A percentile compares a stretch with the other conserved stretches of the same genome.
phyloP scores from a whole-genome alignment of 1,140 invertebrate species.

The Bicyclus anynana region DNA sequence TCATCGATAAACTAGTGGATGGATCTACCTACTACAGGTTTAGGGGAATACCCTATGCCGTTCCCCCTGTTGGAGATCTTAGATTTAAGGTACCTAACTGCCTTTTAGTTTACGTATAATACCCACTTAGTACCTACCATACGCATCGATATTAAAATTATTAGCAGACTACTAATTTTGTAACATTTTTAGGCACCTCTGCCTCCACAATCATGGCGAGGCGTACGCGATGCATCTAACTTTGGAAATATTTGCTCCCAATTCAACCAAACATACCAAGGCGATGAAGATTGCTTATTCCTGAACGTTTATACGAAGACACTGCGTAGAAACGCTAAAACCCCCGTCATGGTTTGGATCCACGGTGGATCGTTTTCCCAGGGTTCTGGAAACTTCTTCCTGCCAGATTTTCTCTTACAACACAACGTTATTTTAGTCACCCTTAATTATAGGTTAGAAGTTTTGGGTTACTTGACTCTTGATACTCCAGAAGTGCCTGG shows the following conservation, averaged over 20 bases:
- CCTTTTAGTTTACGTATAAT: too few species aligned
- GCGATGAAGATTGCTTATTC: slow-evolving; percentile 78
- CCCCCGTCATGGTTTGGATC: slow-evolving; percentile 79
- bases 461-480: slow-evolving; percentile 79
- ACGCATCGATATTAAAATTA: not conserved
- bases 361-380: slow-evolving; percentile 79
- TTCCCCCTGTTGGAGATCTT: slow-evolving; percentile 64
- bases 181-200: slow-evolving; percentile 61
- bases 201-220: slow-evolving; percentile 68
- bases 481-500: slow-evolving; percentile 78
- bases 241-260: slow-evolving; percentile 56
- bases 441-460: slow-evolving; percentile 82
- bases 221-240: slow-evolving; percentile 63
- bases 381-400: slow-evolving; percentile 73
- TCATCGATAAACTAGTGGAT: slow-evolving; percentile 22
- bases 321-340: slow-evolving; percentile 21
- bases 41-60: slow-evolving; percentile 69
- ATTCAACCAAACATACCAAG: slow-evolving; percentile 33
- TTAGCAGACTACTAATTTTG: not conserved
- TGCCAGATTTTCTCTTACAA: slow-evolving; percentile 80
- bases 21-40: slow-evolving; percentile 63
- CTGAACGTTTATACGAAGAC: slow-evolving; percentile 78
- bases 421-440: slow-evolving; percentile 82
- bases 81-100: slow-evolving; percentile 63
- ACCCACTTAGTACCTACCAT: too few species aligned